Percentiles rank a stretch among this genome's conserved stretches.
phyloP scores from a whole-genome alignment of 2,113 vertebrate species.

The Corynorhinus townsendii region DNA sequence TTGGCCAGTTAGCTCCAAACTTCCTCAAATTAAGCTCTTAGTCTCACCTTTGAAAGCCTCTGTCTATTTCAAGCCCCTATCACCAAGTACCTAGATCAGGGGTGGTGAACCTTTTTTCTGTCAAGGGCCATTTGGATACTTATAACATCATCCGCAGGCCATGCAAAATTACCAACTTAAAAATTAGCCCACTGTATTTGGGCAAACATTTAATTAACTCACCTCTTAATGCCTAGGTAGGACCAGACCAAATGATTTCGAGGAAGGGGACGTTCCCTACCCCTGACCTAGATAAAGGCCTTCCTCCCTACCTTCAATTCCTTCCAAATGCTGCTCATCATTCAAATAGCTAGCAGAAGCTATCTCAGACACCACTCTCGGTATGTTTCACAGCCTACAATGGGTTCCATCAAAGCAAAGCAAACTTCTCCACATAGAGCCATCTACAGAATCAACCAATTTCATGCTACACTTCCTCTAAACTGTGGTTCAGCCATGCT shows the following conservation, averaged over 20 bases:
- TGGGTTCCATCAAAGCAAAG: background rate
- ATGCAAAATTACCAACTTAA: no score
- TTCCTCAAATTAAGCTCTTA: conserved; percentile 19
- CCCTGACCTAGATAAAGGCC: background rate
- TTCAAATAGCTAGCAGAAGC: background rate
- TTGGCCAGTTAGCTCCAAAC: background rate
- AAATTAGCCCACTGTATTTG: no score
- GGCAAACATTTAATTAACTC: no score
- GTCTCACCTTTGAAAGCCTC: background rate
- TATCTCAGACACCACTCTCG: background rate
- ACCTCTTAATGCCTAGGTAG: no score
- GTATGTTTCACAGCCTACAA: background rate
- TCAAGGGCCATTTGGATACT: no score
- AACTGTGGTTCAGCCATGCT: background rate
- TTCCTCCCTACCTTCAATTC: background rate
- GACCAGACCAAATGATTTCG: no score
- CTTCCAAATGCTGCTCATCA: background rate
- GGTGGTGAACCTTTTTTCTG: no score
- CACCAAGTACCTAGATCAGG: background rate
- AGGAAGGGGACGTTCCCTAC: no score
- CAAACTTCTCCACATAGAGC: background rate
- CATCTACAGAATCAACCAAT: background rate
- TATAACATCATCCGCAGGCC: no score
- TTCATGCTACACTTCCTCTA: background rate
- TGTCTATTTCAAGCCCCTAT: background rate